Percentiles rank a stretch among this genome's conserved stretches.
Evolutionary conservation across 2,113 vertebrate genomes (phyloP).

Genomic region (Menura novaehollandiae): DNA sequence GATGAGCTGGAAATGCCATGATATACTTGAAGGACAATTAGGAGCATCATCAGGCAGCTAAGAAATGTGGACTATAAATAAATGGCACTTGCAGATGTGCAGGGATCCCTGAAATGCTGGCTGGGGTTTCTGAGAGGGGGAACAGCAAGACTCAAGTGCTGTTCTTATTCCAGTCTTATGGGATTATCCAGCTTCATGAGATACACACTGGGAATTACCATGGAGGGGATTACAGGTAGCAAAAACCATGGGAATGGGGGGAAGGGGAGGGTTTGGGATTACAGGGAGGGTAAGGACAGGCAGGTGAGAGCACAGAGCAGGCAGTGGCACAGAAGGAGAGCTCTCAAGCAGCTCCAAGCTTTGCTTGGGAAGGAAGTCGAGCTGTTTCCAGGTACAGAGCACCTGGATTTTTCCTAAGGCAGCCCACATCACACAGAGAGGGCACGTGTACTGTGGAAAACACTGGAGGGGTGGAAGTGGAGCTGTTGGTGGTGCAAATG

Average conservation of each 20-base stretch:
- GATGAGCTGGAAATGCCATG: neutral
- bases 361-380: neutral
- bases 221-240: neutral
- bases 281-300: neutral
- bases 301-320: rapidly evolving
- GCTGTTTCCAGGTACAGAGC: neutral
- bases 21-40: neutral
- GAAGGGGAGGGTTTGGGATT: neutral
- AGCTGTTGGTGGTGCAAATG: neutral
- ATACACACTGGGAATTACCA: neutral
- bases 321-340: neutral
- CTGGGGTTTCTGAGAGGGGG: neutral
- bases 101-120: neutral
- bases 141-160: neutral
- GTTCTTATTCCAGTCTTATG: neutral
- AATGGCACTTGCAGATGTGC: neutral
- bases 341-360: neutral
- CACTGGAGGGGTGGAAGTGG: neutral
- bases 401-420: neutral
- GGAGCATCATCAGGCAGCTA: neutral
- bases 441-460: rapidly evolving
- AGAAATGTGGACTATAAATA: neutral
- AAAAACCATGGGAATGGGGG: neutral
- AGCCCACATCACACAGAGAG: neutral
- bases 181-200: neutral